These are phyloP conservation scores for Drosophila oshimai DNA, from an alignment of 1,140 invertebrate species.

Conservation along the genomic window DNA sequence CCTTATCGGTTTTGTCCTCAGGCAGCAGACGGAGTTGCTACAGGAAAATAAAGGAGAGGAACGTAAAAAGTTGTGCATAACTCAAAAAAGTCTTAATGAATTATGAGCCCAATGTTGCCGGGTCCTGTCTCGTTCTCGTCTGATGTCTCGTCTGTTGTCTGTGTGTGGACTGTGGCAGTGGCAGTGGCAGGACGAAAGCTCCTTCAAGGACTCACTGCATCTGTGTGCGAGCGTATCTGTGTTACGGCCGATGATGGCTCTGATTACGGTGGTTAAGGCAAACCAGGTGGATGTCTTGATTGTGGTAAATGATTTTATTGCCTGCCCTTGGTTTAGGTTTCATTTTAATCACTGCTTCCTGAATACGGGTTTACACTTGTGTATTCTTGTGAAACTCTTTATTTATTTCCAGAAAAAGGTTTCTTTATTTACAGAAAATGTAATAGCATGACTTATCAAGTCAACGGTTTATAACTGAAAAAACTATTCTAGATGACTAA, in stretches of 20 bases:
- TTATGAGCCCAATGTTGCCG: conserved; percentile 56
- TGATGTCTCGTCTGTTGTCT: conserved; percentile 43
- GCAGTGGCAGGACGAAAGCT: conserved; percentile 32
- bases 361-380: neutral
- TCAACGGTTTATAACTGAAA: too few species aligned
- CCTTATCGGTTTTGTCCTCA: conserved; percentile 70
- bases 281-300: conserved; percentile 23
- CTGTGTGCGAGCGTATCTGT: conserved; percentile 17
- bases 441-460: too few species aligned
- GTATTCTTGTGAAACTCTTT: neutral
- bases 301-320: conserved; percentile 26
- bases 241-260: conserved; percentile 30
- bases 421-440: too few species aligned
- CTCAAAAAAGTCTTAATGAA: conserved; percentile 76
- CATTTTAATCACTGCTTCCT: neutral
- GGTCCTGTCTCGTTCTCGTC: conserved; percentile 33
- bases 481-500: too few species aligned
- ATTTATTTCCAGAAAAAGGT: too few species aligned
- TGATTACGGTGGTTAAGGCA: conserved; percentile 42
- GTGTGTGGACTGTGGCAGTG: conserved; percentile 13
- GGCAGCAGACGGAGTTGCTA: conserved; percentile 56
- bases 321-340: neutral
- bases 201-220: conserved; percentile 27
- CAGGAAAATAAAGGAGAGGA: conserved; percentile 22
- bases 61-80: conserved; percentile 66